Conservation (phyloP, 2,888 invertebrate species). For the Sericinus montela region DNA sequence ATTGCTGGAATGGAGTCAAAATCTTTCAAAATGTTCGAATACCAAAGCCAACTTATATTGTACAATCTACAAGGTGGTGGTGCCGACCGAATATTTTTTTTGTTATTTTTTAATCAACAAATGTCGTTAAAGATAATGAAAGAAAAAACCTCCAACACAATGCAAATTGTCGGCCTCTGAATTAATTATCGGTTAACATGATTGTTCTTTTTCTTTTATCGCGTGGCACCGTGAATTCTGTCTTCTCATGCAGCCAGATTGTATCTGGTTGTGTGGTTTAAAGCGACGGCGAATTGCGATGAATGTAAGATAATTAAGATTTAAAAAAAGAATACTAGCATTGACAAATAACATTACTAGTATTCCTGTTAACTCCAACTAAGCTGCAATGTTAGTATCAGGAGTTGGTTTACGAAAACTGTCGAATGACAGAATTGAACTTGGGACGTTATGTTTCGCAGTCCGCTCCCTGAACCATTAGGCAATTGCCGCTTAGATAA, state of each 20-base stretch:
- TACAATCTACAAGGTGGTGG: background rate
- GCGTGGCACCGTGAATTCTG: constrained; percentile 13
- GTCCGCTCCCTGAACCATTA: too few relatives aligned
- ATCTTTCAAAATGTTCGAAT: background rate
- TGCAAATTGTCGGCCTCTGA: constrained; percentile 2
- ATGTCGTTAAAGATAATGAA: constrained; percentile 7
- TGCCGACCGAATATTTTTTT: background rate
- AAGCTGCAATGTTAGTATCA: too few relatives aligned
- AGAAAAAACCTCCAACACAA: constrained; percentile 13
- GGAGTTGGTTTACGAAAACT: too few relatives aligned
- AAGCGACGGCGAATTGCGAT: constrained; percentile 11
- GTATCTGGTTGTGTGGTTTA: constrained; percentile 20
- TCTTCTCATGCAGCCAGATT: constrained; percentile 17
- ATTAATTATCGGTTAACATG: constrained; percentile 12
- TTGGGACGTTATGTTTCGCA: too few relatives aligned
- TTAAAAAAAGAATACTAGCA: too few relatives aligned
- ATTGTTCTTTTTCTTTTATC: constrained; percentile 5
- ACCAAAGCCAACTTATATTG: background rate
- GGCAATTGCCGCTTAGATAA: too few relatives aligned
- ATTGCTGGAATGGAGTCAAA: too few relatives aligned
- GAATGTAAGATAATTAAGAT: too few relatives aligned
- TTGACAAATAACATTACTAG: too few relatives aligned
- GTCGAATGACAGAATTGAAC: too few relatives aligned
- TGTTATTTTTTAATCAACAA: background rate
- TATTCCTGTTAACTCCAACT: too few relatives aligned